Base-by-base conservation (phyloP, 2,888 invertebrate genomes). In the Apamea monoglypha region DNA sequence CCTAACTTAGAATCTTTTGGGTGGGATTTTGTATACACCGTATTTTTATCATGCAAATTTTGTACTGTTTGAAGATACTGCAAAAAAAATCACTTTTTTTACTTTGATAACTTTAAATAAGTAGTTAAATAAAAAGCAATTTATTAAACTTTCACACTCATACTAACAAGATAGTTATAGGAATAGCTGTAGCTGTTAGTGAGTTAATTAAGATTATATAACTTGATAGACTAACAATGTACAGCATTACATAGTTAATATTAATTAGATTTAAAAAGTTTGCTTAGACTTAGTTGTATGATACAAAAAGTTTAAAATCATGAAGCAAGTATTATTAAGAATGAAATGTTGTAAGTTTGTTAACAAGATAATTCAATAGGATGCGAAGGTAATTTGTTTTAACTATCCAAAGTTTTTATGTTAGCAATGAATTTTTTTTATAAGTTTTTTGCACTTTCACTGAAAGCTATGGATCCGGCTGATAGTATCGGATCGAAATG, bases 311-410 rank as follows among this genome's bases (percentile, higher is more conserved):
- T 66, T 74, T 61, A 69, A 61, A 67, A 74, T 68, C n/a, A 82
- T 79, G 16, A 76, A 82, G 29, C 66, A 78, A 78, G 56, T 85
- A 76, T 76, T 68, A 73, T 75, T 78, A 78, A 78, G 75, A 86
- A 78, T 14, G 25, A 64, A 64, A 64, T 83, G 18, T 77, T 78
- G 44, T 76, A 77, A 82, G 61, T 81, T 88, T 83, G 64, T 80
- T 83, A 82, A 78, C 74, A 82, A 84, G 64, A 76, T 82, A 82
- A 59, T 81, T 75, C 80, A 82, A 79, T 89, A 90, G 83, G 84
- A 88, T 73, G 68, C 74, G 64, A 91, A 89, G 90, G 90, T 91
- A 88, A 89, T 79, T 82, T 82, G 68, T 79, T 84, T 86, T 85
- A 56, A 87, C 75, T 78, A 76, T 75, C 50, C 53, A 59, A 82